Base-by-base conservation (phyloP, 2,113 vertebrate species). In the Phaetusa simplex region DNA sequence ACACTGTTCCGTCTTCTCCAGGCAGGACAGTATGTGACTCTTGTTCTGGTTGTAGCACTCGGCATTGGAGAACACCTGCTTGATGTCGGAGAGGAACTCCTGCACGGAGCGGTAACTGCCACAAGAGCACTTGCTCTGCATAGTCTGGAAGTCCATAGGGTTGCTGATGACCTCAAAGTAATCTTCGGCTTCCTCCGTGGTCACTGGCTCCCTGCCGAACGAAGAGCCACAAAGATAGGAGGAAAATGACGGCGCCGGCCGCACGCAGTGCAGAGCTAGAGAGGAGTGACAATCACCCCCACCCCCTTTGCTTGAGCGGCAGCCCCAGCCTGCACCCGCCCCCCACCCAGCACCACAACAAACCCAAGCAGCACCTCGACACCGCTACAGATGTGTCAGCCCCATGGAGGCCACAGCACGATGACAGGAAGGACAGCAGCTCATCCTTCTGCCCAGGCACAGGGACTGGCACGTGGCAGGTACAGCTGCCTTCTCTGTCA, bases 121-220 rank as follows among this genome's bases (percentile, higher is more conserved):
- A 14, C 98, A 98, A 21, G 98, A 98, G 70, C 99, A 99, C 95
- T 99, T 99, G 93, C 96, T 98, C 98, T 98, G 98, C 98, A 99
- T 99, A 9, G 99, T 99, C 98, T 99, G 98, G 95, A 99, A 99
- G 97, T 99, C 99, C 99, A 99, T 99, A 50, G 99, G 99, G 81
- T 97, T 98, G 76, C 98, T 97, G 96, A 99, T 99, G 71, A 99
- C 98, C 43, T 99, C 99, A 55, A 98, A 98, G 97, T 99, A 99
- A 97, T 99, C 99, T 96, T 99, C 99, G 0, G 99, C 99, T 96
- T 99, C 99, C 5, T 99, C 99, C 0, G 96, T 86, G 26, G 99
- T 99, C 94, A 99, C 99, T 1, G 99, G 99, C 98, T 99, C 99
- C 98, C 99, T 99, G 98, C 21, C 45, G 29, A 69, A 86, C 5